phyloP scores from a whole-genome alignment of 2,113 vertebrate genomes.

The Ardeotis arabs region DNA sequence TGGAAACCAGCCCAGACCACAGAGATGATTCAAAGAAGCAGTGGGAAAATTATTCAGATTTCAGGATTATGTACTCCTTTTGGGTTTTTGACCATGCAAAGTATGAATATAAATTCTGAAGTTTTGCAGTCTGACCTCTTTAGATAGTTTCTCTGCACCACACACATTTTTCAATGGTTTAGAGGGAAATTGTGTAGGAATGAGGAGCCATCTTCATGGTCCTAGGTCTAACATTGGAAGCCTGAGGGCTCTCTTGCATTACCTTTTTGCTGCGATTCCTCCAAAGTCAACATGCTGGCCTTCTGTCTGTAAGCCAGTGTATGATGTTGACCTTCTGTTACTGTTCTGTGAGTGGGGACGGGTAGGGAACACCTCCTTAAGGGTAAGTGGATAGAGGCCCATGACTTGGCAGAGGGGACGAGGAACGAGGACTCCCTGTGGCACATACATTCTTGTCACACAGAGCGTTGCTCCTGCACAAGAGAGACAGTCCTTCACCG shows the following conservation, averaged over 20 bases:
- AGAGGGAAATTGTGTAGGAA: neutral
- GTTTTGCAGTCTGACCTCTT: neutral
- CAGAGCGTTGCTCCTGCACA: neutral
- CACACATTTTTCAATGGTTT: neutral
- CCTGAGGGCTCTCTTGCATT: neutral
- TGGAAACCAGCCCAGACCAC: neutral
- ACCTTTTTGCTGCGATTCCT: neutral
- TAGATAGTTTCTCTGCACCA: neutral
- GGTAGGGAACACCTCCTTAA: neutral
- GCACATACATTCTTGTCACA: neutral
- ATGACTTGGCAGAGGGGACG: neutral
- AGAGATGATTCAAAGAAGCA: neutral
- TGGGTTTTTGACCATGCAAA: neutral
- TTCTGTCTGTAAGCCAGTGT: neutral
- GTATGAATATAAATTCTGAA: neutral
- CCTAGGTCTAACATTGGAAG: neutral
- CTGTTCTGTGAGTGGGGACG: neutral
- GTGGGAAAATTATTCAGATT: neutral
- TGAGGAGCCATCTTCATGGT: neutral
- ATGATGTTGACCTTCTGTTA: neutral
- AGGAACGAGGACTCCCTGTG: neutral
- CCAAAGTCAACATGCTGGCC: neutral
- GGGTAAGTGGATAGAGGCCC: neutral
- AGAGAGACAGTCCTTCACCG: neutral
- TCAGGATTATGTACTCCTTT: neutral